Conservation (phyloP, 1,140 invertebrate species). For the Gonioctena quinquepunctata region DNA sequence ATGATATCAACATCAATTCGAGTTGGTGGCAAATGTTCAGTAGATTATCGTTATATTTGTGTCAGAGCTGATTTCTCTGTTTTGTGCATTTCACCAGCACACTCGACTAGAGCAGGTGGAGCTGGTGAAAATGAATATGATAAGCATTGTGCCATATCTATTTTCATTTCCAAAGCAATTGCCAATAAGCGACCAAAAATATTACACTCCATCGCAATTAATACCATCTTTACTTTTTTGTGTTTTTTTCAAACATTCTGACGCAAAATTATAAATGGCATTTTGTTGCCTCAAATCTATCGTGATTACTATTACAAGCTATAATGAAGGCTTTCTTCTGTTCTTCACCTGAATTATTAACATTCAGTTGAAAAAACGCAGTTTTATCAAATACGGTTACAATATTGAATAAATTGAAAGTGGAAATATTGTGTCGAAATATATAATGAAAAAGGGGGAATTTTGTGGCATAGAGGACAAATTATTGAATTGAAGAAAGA, state of each 20-base stretch:
- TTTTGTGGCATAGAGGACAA: too few relatives aligned
- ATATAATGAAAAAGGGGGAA: too few relatives aligned
- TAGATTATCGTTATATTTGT: conserved; percentile 3
- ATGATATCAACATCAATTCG: conserved; percentile 32
- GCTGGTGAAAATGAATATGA: conserved; percentile 39
- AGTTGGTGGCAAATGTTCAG: conserved; percentile 23
- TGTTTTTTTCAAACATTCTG: not conserved
- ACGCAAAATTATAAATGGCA: not conserved
- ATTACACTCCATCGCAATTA: conserved; percentile 41
- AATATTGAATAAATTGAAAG: not conserved
- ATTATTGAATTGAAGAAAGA: too few relatives aligned
- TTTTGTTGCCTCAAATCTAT: not conserved
- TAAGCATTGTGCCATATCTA: conserved; percentile 33
- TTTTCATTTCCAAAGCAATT: conserved; percentile 39
- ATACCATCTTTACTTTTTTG: not conserved
- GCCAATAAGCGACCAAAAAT: conserved; percentile 40
- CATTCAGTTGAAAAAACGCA: not conserved
- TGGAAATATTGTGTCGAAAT: too few relatives aligned
- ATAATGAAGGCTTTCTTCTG: not conserved
- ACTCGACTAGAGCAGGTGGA: conserved; percentile 38
- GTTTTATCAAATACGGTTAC: not conserved
- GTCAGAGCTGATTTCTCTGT: conserved; percentile 36
- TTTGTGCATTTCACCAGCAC: conserved; percentile 39
- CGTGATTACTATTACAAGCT: not conserved
- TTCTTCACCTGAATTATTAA: not conserved